Base-by-base conservation (phyloP, 2,797 vertebrate species). In the Agapornis canus region DNA sequence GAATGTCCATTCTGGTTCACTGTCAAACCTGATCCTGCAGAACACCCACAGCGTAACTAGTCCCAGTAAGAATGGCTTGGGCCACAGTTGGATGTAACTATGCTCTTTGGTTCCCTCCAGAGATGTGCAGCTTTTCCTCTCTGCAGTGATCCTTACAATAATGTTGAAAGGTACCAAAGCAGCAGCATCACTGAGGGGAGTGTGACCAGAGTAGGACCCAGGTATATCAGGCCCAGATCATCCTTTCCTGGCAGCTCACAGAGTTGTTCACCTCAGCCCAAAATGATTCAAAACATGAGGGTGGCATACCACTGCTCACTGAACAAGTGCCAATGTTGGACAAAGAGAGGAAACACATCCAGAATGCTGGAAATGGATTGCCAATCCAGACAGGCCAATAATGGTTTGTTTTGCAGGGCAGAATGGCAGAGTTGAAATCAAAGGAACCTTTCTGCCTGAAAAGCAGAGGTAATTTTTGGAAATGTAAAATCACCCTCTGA, bases 11-110 rank as follows among this genome's bases (percentile, higher is more conserved):
- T 84, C 91, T 94, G 87, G 89, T 90, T 94, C 92, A n/a, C 32
- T 65, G 92, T 79, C 4, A 0, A 97, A 92, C 85, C 83, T 0
- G 49, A 96, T 92, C 95, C 94, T 84, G 57, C 81, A 79, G 94
- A 96, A 97, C 96, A 95, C 96, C 92, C 96, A 95, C 95, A 91
- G 92, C 40, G 82, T 89, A 95, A 90, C 87, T 45, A 86, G 79
- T 54, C 77, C 82, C 85, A 66, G 65, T 70, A 56, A 86, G 72
- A 93, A 51, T 5, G 23, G 85, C 89, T 88, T 23, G 0, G 72
- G 65, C 89, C 82, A 40, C 0, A 11, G 31, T 4, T 81, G 79
- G 56, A 61, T 66, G 59, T 70, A 79, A 42, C 70, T 81, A 1
- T 40, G n/a, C 51, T 86, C 68, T 75, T 77, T 75, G 57, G n/a